Evolutionary conservation across 37 sponge, comb jelly and placozoan species (phyloP), one percentile per base, ranked within the genome.

Genomic region (Haliclona indistincta): DNA sequence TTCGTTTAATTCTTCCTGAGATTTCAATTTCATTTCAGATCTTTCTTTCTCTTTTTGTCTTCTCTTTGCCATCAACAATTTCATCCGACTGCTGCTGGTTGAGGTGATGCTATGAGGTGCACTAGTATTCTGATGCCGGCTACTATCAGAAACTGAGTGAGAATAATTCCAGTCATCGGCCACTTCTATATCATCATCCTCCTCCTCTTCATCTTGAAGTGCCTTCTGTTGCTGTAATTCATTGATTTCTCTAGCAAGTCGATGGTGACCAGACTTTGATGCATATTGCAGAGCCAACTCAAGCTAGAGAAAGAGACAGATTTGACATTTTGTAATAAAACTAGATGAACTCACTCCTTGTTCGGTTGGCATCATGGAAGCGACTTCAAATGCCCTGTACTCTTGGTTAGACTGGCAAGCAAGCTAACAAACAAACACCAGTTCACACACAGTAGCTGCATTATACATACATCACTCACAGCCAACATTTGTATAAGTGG

Each of bases 401-500:
- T 86, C 75, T 3, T 68, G 78, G 32, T 82, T 79, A 32, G 82
- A 68, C 65, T 86, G 86, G 41, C 92, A 91, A 15, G 92, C 74
- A 33, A 89, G 63, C 89, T 89, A 54, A 19, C 30, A 6, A 7
- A 63, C 56, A 4, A 32, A 35, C 56, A 56, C 35, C 5, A 30
- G 52, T 38, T 30, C n/a, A 60, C n/a, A 63, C 17, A 43, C 56
- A 43, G 6, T 22, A 56, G 29, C 64, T 47, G 30, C 70, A 68
- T 53, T 45, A 4, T 11, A 32, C 20, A 23, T 17, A 39, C 45
- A 73, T 3, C 68, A 56, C 83, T 86, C 62, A 91, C 92, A 22
- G 92, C 92, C 77, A 91, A 86, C 62, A 83, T 29, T 45, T 91
- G 86, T 84, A 86, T 91, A 38, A 91, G 49, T 6, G 67, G 25